phyloP scores from a whole-genome alignment of 2,797 vertebrate genomes.

The Chrysocyon brachyurus region DNA sequence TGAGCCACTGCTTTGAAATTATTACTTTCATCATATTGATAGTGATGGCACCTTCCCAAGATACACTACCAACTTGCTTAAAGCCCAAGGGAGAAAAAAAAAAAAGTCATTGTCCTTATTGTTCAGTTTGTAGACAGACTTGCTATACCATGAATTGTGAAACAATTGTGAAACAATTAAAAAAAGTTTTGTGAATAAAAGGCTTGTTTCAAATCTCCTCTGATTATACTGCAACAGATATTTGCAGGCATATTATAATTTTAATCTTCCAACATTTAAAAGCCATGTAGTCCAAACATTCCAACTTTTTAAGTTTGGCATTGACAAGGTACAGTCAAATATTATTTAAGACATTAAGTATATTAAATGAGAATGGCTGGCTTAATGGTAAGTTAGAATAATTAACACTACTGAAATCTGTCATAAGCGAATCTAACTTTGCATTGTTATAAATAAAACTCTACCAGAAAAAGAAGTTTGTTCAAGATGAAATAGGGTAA shows the following conservation, averaged over 20 bases:
- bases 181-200: conserved; percentile 19
- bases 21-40: not conserved
- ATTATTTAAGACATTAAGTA: conserved; percentile 35
- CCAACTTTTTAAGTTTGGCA: not conserved
- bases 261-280: not conserved
- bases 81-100: not conserved
- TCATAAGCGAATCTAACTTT: not conserved
- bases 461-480: not conserved
- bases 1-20: conserved; percentile 17
- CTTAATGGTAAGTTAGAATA: conserved; percentile 66
- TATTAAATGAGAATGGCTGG: conserved; percentile 61
- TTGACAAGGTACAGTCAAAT: not conserved
- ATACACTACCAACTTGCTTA: not conserved
- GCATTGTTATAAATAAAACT: not conserved
- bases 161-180: not conserved
- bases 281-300: not conserved
- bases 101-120: not conserved
- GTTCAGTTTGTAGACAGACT: not conserved
- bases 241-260: not conserved
- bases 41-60: not conserved
- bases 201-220: not conserved
- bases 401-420: not conserved
- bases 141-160: not conserved
- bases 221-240: not conserved
- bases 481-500: not conserved